phyloP scores from a whole-genome alignment of 2,113 vertebrate genomes.

The Egretta garzetta region DNA sequence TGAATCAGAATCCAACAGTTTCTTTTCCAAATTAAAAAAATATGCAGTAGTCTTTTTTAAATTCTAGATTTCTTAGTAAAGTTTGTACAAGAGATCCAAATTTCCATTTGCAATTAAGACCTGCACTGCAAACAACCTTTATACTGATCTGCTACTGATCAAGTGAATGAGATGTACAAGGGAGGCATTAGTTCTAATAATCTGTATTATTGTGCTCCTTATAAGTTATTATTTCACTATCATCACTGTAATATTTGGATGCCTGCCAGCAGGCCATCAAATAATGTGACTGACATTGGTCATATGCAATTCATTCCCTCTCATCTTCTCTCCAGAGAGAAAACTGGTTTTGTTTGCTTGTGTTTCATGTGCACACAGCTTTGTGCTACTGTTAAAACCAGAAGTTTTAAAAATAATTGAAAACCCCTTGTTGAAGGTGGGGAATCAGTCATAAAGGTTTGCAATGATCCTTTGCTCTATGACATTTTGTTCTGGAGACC shows the following conservation, averaged over 20 bases:
- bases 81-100: background rate
- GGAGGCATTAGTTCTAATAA: background rate
- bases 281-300: background rate
- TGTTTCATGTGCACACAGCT: background rate
- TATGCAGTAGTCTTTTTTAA: background rate
- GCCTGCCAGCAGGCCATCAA: background rate
- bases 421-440: background rate
- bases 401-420: background rate
- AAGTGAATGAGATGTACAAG: background rate
- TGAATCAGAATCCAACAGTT: background rate
- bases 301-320: background rate
- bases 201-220: background rate
- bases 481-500: background rate
- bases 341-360: background rate
- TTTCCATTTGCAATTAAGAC: background rate
- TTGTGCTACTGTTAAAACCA: background rate
- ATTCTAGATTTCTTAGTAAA: background rate
- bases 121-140: background rate
- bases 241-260: background rate
- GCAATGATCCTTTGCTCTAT: background rate
- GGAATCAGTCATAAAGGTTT: background rate
- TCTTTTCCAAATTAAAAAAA: background rate
- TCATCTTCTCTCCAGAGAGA: accelerated
- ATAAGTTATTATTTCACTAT: background rate
- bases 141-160: background rate